phyloP scores from a whole-genome alignment of 2,888 invertebrate genomes.

The Drosophila pseudotalamancana region DNA sequence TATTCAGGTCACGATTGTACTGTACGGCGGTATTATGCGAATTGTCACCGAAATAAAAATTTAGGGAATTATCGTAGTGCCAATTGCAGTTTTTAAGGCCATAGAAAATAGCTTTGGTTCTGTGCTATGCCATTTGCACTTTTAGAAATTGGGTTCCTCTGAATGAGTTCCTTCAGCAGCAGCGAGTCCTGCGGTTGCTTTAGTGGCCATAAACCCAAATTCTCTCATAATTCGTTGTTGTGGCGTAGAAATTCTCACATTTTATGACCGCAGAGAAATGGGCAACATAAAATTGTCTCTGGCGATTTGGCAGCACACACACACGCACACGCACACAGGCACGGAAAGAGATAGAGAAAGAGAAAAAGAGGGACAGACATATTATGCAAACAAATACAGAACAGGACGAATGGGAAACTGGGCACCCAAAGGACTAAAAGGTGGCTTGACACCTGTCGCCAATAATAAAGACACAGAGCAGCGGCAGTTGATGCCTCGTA shows the following conservation, averaged over 20 bases:
- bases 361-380: not conserved
- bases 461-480: conserved; percentile 42
- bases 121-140: conserved; percentile 55
- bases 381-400: conserved; percentile 7
- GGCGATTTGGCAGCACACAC: conserved; percentile 48
- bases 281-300: conserved; percentile 69
- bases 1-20: not conserved
- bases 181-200: conserved; percentile 53
- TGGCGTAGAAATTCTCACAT: conserved; percentile 63
- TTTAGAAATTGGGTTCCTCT: conserved; percentile 48
- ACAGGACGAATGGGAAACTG: conserved; percentile 10
- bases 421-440: conserved; percentile 46
- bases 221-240: conserved; percentile 70
- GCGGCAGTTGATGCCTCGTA: conserved; percentile 46
- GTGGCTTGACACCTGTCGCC: conserved; percentile 65
- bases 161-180: conserved; percentile 2
- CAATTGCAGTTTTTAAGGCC: conserved; percentile 1
- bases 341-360: not conserved
- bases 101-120: not conserved
- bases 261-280: conserved; percentile 56
- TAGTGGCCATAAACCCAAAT: conserved; percentile 72
- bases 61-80: conserved; percentile 20
- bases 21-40: not conserved
- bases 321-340: not conserved
- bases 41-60: conserved; percentile 14